Evolutionary conservation across 2,888 invertebrate species (phyloP).

Genomic region (Pollenia angustigena): DNA sequence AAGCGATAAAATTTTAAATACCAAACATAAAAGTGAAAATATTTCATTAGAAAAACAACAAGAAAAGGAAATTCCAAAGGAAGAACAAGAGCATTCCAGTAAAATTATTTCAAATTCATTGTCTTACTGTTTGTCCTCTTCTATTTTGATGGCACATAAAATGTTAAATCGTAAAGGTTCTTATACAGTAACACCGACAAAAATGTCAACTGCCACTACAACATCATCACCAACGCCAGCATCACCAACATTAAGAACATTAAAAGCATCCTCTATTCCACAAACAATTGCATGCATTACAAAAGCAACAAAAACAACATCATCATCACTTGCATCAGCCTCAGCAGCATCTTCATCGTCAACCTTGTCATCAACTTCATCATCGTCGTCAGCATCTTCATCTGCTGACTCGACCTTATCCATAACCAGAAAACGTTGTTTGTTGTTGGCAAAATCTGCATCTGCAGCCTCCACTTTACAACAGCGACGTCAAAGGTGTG

Average conservation of each 20-base stretch:
- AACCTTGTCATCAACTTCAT: slow-evolving; percentile 34
- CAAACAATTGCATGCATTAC: slow-evolving; percentile 30
- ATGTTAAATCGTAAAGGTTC: slow-evolving; percentile 73
- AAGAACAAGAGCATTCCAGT: slow-evolving; percentile 17
- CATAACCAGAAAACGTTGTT: slow-evolving; percentile 67
- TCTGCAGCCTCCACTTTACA: slow-evolving; percentile 64
- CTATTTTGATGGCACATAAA: slow-evolving; percentile 55
- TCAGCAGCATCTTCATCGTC: slow-evolving; percentile 37
- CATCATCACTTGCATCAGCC: slow-evolving; percentile 1
- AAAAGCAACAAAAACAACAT: slow-evolving; percentile 18
- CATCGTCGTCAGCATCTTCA: slow-evolving; percentile 39
- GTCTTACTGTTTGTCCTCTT: slow-evolving; percentile 24
- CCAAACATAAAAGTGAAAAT: slow-evolving; percentile 56
- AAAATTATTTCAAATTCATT: slow-evolving; percentile 52
- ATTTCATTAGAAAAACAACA: slow-evolving; percentile 22
- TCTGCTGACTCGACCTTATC: slow-evolving; percentile 43
- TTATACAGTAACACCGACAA: slow-evolving; percentile 71
- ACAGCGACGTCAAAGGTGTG: slow-evolving; percentile 66
- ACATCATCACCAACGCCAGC: slow-evolving; percentile 23
- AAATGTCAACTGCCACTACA: slow-evolving; percentile 53
- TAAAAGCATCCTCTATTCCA: slow-evolving; percentile 48
- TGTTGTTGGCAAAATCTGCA: slow-evolving; percentile 66
- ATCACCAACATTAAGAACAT: slow-evolving; percentile 51
- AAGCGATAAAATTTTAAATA: slow-evolving; percentile 37
- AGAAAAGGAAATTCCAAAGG: slow-evolving; percentile 2